Percentiles rank a stretch among this genome's conserved stretches.
These are phyloP conservation scores for Tupaia chinensis DNA, from an alignment of 2,113 vertebrate species.

Conservation along the genomic window DNA sequence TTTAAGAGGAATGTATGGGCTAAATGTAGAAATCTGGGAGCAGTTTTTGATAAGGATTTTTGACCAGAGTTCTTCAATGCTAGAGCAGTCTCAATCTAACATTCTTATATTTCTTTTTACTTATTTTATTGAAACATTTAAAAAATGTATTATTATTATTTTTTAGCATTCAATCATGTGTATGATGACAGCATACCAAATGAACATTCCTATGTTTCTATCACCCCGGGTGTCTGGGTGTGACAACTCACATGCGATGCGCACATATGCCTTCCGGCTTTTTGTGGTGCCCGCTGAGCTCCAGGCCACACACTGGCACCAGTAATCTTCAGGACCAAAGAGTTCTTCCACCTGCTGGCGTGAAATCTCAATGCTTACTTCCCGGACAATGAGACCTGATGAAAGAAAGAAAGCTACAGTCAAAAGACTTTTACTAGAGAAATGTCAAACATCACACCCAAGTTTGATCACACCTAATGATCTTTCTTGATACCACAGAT, in stretches of 20 bases:
- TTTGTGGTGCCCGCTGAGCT: conserved; percentile 97
- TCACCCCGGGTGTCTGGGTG: fast-evolving
- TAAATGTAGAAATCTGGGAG: background rate
- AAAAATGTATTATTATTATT: too few species aligned
- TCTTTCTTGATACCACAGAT: background rate
- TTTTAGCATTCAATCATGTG: too few species aligned
- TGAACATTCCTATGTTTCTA: too few species aligned
- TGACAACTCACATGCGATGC: conserved; percentile 95
- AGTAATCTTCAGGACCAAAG: conserved; percentile 96
- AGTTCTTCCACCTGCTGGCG: conserved; percentile 97
- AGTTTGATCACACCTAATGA: fast-evolving
- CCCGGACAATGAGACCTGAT: conserved; percentile 95
- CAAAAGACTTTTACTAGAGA: background rate
- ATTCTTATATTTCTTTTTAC: too few species aligned
- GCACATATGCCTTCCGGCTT: conserved; percentile 96
- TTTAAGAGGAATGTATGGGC: background rate
- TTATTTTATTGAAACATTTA: too few species aligned
- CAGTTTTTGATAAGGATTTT: background rate
- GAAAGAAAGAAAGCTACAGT: conserved; percentile 56
- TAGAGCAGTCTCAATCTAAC: background rate
- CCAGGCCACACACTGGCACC: conserved; percentile 99
- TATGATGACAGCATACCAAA: too few species aligned
- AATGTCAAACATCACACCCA: background rate
- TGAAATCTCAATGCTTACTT: conserved; percentile 96
- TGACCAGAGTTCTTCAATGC: background rate